Evolutionary conservation across 2,113 vertebrate species (phyloP), one percentile per base, ranked within the genome.

Genomic region (Gymnocephalus cernua): DNA sequence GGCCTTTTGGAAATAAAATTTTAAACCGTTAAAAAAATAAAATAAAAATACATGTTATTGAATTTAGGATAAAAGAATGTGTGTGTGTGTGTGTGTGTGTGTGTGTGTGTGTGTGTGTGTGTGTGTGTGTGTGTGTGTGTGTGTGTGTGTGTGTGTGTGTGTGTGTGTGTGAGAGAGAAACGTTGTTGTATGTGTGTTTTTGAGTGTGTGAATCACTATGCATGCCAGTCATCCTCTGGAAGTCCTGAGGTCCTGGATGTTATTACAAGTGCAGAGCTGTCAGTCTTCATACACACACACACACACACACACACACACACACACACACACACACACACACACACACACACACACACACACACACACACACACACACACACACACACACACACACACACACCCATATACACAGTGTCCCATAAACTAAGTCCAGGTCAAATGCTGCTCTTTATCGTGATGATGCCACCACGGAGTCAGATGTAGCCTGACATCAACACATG

Each of bases 1-100:
- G 75, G 75, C 83, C 69, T 88, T 91, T 87, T 87, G 38, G 21
- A 90, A 92, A 91, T 92, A 93, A 91, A 92, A 74, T 7, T 0
- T 62, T 0, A 69, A 85, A 62, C 21, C 83, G 50, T 71, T 67
- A 62, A 38, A 69, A 4, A 45, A 62, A 45, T 18, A 66, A 53
- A 25, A 16, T 2, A 10, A 4, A 53, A 25, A 16, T 2, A 10
- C 3, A 21, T 1, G 12, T 32, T 21, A 3, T 63, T 86, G 56
- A 35, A 47, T 74, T 45, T 74, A 48, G 12, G 5, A 53, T 41
- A 54, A 44, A 74, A 50, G 11, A 44, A 78, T 47, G 38, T 57
- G 14, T 21, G 16, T 38, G n/a, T 50, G 25, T 68, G 50, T 73
- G 38, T 64, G 29, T 44, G 25, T 58, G 18, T 47, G 18, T 21